Conservation (phyloP, 2,113 vertebrate species). For the Rhombomys opimus region DNA sequence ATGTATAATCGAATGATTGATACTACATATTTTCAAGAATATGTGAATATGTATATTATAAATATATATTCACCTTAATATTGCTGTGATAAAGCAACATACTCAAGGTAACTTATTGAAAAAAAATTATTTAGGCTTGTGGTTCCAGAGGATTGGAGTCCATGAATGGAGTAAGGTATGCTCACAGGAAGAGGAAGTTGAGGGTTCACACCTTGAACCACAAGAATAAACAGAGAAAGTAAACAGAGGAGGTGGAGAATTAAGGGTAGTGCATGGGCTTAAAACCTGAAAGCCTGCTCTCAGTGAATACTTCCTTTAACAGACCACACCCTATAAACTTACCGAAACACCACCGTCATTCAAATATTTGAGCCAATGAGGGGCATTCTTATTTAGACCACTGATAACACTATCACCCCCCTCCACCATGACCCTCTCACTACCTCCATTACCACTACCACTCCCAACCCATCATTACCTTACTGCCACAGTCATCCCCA, state of each 20-base stretch:
- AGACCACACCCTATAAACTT: not conserved
- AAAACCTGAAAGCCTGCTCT: not conserved
- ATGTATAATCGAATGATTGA: not conserved
- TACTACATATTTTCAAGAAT: not conserved
- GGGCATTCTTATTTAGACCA: not conserved
- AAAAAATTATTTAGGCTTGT: not conserved
- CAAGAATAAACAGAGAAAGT: not conserved
- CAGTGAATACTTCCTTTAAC: not conserved
- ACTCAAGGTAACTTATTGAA: not conserved
- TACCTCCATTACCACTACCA: not conserved
- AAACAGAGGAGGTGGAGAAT: not conserved
- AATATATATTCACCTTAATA: not conserved
- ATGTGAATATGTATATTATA: not conserved
- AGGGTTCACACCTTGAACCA: not conserved
- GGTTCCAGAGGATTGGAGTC: not conserved
- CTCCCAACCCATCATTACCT: too few species aligned
- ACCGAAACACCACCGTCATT: not conserved
- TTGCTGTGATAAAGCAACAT: not conserved
- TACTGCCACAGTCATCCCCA: not conserved
- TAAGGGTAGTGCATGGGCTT: not conserved
- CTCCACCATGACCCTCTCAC: not conserved
- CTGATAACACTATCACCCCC: not conserved
- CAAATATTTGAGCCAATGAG: not conserved
- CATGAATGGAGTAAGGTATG: not conserved
- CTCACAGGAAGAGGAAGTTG: not conserved